phyloP scores from a whole-genome alignment of 2,888 invertebrate species.

The Clivina fossor region DNA sequence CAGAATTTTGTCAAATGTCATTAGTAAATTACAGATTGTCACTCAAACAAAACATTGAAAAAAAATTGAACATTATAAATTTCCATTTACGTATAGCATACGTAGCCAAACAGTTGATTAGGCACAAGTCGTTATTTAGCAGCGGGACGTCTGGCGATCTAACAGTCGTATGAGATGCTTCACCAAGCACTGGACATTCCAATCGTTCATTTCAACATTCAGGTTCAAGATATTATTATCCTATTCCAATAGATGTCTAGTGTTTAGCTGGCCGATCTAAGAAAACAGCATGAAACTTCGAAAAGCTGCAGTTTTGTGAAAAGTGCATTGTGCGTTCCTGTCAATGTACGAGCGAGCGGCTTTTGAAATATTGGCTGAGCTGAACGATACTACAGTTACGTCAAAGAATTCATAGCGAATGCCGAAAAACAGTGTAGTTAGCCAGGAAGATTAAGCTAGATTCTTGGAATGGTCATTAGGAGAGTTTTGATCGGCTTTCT shows the following conservation, averaged over 20 bases:
- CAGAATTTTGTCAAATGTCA: too few species aligned
- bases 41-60: too few species aligned
- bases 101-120: constrained; percentile 50
- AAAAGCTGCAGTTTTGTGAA: constrained; percentile 51
- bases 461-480: too few species aligned
- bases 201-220: constrained; percentile 40
- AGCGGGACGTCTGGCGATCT: constrained; percentile 49
- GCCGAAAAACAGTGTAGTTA: too few species aligned
- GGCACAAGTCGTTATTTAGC: constrained; percentile 49
- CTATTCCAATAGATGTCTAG: constrained; percentile 1
- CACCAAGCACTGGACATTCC: constrained; percentile 50
- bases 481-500: too few species aligned
- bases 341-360: constrained; percentile 45
- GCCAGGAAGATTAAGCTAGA: too few species aligned
- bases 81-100: too few species aligned
- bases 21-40: too few species aligned
- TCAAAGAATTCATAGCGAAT: constrained; percentile 12
- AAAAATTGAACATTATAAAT: too few species aligned
- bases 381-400: constrained; percentile 49
- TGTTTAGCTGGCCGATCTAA: constrained; percentile 39
- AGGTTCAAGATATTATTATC: constrained; percentile 42
- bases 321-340: constrained; percentile 49
- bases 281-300: constrained; percentile 48
- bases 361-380: constrained; percentile 52
- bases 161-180: too few species aligned